A percentile compares a stretch with the other conserved stretches of the same genome.
Evolutionary conservation across 2,797 vertebrate species (phyloP).

Genomic region (Mormyrus hasselquistii): DNA sequence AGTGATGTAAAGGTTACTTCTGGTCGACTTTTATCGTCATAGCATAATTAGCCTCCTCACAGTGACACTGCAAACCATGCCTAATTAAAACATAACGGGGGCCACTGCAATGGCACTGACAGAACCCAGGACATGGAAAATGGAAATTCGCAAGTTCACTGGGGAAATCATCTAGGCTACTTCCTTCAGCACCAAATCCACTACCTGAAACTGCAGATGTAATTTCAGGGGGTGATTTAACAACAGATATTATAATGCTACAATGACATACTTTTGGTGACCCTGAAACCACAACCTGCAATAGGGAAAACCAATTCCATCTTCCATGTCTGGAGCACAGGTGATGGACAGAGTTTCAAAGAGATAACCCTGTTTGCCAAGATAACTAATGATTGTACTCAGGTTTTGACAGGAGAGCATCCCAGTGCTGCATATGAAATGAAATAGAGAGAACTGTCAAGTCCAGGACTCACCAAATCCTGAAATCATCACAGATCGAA

Average conservation of each 20-base stretch:
- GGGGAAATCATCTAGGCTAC: not conserved
- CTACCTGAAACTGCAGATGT: not conserved
- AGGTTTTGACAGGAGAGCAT: slow-evolving; percentile 19
- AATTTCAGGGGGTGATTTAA: slow-evolving; percentile 19
- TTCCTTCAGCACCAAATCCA: not conserved
- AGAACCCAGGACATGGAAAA: not conserved
- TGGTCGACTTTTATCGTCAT: not conserved
- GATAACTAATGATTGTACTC: slow-evolving; percentile 24
- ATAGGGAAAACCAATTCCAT: slow-evolving; percentile 28
- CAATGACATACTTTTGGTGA: slow-evolving; percentile 19
- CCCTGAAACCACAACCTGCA: slow-evolving; percentile 20
- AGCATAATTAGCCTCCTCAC: not conserved
- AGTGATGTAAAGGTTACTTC: not conserved
- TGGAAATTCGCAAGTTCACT: slow-evolving; percentile 6
- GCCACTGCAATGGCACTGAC: not conserved
- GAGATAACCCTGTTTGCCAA: slow-evolving; percentile 27
- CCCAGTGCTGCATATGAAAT: not conserved
- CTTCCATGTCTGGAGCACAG: slow-evolving; percentile 23
- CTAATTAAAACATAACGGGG: slow-evolving; percentile 2
- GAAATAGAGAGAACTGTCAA: not conserved
- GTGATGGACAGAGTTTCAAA: slow-evolving; percentile 32
- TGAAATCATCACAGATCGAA: not conserved
- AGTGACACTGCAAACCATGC: not conserved
- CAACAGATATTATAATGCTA: slow-evolving; percentile 26
- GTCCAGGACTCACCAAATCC: not conserved